These are phyloP conservation scores for Cryptosula pallasiana DNA, from an alignment of 2,888 invertebrate genomes.

Conservation along the genomic window DNA sequence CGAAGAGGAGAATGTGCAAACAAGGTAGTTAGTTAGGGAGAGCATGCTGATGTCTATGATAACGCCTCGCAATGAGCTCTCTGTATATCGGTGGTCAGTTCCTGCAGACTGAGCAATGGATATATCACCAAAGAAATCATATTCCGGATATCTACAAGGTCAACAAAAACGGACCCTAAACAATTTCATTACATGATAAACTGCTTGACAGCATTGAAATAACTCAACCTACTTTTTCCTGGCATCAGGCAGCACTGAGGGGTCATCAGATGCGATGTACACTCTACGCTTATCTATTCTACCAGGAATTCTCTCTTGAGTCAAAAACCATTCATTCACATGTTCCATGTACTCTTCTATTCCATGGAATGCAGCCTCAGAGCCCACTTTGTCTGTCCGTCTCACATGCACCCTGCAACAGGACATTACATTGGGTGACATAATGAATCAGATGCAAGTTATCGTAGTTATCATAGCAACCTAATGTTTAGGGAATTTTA, in stretches of 20 bases:
- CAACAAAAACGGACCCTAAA: too few relatives aligned
- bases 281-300: constrained; percentile 64
- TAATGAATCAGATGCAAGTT: too few relatives aligned
- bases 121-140: constrained; percentile 82
- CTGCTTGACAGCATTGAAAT: too few relatives aligned
- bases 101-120: constrained; percentile 83
- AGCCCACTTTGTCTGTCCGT: constrained; percentile 75
- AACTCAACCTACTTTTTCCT: constrained; percentile 48
- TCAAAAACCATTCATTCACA: constrained; percentile 75
- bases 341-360: constrained; percentile 92
- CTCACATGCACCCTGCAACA: constrained; percentile 58
- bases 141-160: constrained; percentile 68
- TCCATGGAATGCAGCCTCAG: constrained; percentile 91
- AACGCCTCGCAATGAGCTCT: constrained; percentile 83
- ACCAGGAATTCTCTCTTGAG: constrained; percentile 43
- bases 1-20: constrained; percentile 99
- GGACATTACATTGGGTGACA: not conserved
- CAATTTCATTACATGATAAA: too few relatives aligned
- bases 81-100: constrained; percentile 82
- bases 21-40: constrained; percentile 81
- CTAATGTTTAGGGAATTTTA: too few relatives aligned
- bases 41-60: constrained; percentile 88
- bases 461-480: too few relatives aligned
- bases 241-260: constrained; percentile 66
- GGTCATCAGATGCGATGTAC: constrained; percentile 92